Base-by-base conservation (phyloP, 92 coral and sea anemone species). In the Micromussa lordhowensis region DNA sequence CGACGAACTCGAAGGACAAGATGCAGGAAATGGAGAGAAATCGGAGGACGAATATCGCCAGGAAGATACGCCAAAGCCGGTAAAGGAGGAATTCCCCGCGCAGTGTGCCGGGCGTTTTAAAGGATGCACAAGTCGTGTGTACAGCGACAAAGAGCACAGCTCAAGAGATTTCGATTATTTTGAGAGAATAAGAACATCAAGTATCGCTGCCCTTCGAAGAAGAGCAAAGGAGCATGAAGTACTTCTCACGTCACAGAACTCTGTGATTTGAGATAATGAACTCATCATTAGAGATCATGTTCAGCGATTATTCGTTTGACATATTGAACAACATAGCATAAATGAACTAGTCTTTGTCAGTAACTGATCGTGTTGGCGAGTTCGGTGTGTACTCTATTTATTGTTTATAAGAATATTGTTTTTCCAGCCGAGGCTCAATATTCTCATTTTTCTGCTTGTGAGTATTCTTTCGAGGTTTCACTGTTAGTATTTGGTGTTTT, bases 201-300 rank as follows among this genome's bases (percentile, higher is more conserved):
- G 98, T 66, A 95, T 95, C 38, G 98, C 98, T 14, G 96, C 92
- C 4, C 89, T 95, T 30, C 89, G 98, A 82, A 91, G 91, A 77
- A 92, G 91, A 66, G 98, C 98, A 19, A 95, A 95, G 82, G 94
- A 95, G 54, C 98, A 95, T 75, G 98, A 95, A 75, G 92, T 92
- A 22, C 81, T 95, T 9, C 49, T 90, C 24, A 89, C 79, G 22
- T 87, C 90, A 26, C 85, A 87, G 58, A 79, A 87, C 30, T 49
- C 89, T 40, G 77, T 18, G 63, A 74, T 78, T 49, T 86, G 26
- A 86, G 83, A 86, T 40, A 36, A 76, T 44, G 59, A 75, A 38
- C n/a, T n/a, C 24, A 26, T 73, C 57, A 17, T 22, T 29, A 44
- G 18, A 66, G 71, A 66, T 66, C 34, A 28, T 28, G 34, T 44